Evolutionary conservation across 1,140 invertebrate species (phyloP).

Genomic region (Bombus fervidus): DNA sequence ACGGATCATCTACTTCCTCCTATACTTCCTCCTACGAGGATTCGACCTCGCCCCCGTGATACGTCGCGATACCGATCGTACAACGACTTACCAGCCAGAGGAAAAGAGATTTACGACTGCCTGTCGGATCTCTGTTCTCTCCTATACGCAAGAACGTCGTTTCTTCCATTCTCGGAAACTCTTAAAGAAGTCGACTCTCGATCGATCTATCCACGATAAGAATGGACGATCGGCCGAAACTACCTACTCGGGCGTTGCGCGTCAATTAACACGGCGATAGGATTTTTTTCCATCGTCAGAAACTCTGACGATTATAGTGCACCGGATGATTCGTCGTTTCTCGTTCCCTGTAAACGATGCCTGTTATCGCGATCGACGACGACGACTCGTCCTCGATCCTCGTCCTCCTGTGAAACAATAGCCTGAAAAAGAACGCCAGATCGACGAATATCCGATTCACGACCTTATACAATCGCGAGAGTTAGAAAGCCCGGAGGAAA

Average conservation of each 20-base stretch:
- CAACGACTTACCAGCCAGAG: background rate
- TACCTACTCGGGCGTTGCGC: background rate
- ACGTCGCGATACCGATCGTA: background rate
- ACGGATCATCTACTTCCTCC: conserved; percentile 18
- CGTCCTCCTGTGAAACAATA: conserved; percentile 41
- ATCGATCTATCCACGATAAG: background rate
- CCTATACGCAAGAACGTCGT: background rate
- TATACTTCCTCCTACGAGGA: conserved; percentile 9
- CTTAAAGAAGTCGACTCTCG: background rate
- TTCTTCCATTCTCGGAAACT: background rate
- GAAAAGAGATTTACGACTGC: background rate
- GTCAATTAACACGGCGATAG: conserved; percentile 3
- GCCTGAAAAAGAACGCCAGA: background rate
- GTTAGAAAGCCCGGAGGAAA: background rate
- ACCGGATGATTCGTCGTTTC: background rate
- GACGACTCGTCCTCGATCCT: conserved; percentile 7
- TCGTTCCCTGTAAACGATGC: conserved; percentile 17
- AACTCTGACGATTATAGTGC: background rate
- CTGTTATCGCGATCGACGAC: conserved; percentile 43
- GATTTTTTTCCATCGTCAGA: background rate
- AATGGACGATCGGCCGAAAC: background rate
- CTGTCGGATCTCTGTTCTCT: background rate
- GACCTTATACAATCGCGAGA: background rate
- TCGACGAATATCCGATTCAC: conserved; percentile 36
- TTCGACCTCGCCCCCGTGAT: background rate